A percentile compares a stretch with the other conserved stretches of the same genome.
phyloP scores from a whole-genome alignment of 2,113 vertebrate species.

The Dromiciops gliroides region DNA sequence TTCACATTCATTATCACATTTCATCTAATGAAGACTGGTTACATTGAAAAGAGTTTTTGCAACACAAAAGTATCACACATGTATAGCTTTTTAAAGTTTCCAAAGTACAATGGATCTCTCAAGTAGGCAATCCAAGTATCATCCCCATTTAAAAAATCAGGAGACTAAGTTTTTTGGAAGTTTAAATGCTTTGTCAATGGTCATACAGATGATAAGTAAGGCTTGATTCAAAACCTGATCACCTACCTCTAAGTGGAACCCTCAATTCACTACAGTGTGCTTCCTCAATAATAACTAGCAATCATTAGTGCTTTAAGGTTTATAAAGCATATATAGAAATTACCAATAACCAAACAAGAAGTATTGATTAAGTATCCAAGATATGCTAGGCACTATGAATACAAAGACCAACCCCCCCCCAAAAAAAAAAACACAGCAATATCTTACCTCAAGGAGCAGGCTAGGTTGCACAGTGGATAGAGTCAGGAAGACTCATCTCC shows the following conservation, averaged over 20 bases:
- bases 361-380: background rate
- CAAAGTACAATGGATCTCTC: background rate
- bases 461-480: too few relatives aligned
- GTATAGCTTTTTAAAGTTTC: background rate
- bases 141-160: background rate
- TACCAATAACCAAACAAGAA: background rate
- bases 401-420: too few relatives aligned
- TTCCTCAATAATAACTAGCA: background rate
- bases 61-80: background rate
- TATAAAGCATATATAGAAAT: background rate
- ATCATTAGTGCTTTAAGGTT: background rate
- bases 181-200: background rate
- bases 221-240: background rate
- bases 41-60: background rate
- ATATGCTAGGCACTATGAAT: background rate
- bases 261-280: background rate
- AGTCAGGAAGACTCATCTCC: too few relatives aligned
- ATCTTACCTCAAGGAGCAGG: too few relatives aligned
- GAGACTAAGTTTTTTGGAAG: background rate
- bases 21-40: background rate
- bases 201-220: background rate
- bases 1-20: background rate
- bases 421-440: too few relatives aligned
- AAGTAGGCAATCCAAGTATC: background rate
- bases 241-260: background rate